Conservation (phyloP, 2,113 vertebrate genomes). For the Onychorhynchus coronatus region DNA sequence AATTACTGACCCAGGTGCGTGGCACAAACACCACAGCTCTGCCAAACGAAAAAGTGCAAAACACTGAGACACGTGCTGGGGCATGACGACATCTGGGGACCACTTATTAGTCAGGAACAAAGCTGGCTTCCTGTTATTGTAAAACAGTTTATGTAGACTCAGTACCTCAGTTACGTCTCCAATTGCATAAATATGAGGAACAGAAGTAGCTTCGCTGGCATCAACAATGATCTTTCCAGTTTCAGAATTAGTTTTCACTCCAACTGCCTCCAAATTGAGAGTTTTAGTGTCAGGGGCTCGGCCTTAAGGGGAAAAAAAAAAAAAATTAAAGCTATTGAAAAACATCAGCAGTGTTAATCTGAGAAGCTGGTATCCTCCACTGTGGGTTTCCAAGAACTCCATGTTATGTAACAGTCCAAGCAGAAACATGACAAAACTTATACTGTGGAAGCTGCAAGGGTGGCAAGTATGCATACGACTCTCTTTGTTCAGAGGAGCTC, state of each 20-base stretch:
- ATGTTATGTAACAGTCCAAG: not conserved
- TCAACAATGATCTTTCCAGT: conserved; percentile 86
- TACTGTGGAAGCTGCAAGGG: not conserved
- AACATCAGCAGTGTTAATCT: not conserved
- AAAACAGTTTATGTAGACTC: conserved; percentile 44
- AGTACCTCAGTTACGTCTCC: conserved; percentile 90
- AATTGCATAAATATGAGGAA: conserved; percentile 88
- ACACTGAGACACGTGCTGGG: not conserved
- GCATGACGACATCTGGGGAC: conserved; percentile 29
- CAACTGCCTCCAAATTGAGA: conserved; percentile 80
- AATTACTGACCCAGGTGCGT: conserved; percentile 32
- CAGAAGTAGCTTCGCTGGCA: conserved; percentile 81
- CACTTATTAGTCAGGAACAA: conserved; percentile 62
- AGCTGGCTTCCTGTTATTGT: conserved; percentile 63
- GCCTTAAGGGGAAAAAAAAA: conserved; percentile 68
- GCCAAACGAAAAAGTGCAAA: conserved; percentile 24
- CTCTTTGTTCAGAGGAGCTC: not conserved
- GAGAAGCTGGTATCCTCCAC: not conserved
- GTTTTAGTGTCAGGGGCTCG: conserved; percentile 81
- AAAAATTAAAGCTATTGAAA: not conserved
- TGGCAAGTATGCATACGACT: not conserved
- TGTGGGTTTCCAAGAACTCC: not conserved
- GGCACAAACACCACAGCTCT: not conserved
- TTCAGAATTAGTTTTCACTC: conserved; percentile 76
- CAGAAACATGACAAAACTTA: not conserved